Evolutionary conservation across 1,140 invertebrate genomes (phyloP).

Genomic region (Proctacanthus coquilletti): DNA sequence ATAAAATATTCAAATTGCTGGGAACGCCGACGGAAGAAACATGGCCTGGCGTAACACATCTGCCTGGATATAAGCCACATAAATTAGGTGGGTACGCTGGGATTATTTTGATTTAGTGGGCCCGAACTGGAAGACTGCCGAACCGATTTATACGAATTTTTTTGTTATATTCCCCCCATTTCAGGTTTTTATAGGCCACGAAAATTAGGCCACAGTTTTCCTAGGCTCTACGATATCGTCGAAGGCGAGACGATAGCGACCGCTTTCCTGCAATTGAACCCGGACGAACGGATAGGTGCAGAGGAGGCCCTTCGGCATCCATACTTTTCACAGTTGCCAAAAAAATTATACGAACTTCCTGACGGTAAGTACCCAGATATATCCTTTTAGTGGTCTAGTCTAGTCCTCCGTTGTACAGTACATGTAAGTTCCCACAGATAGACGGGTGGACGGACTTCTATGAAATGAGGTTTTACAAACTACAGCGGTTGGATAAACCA

Average conservation of each 20-base stretch:
- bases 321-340: conserved; percentile 81
- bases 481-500: too few species aligned
- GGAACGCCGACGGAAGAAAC: conserved; percentile 83
- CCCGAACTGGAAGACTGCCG: neutral
- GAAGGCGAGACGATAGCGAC: conserved; percentile 78
- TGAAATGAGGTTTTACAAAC: too few species aligned
- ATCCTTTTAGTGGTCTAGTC: conserved; percentile 4
- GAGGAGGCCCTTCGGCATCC: conserved; percentile 72
- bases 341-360: conserved; percentile 76
- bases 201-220: conserved; percentile 72
- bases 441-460: too few species aligned
- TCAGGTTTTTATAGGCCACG: conserved; percentile 53
- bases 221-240: conserved; percentile 69
- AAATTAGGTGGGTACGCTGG: conserved; percentile 42
- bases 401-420: too few species aligned
- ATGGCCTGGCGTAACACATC: conserved; percentile 74
- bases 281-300: conserved; percentile 71
- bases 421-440: too few species aligned
- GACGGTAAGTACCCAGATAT: conserved; percentile 57
- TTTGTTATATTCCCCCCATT: neutral
- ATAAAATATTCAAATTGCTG: conserved; percentile 91
- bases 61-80: conserved; percentile 74
- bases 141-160: neutral
- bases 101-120: neutral
- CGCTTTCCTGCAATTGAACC: conserved; percentile 75